Base-by-base conservation (phyloP, 2,113 vertebrate genomes). In the Aphelocoma coerulescens region DNA sequence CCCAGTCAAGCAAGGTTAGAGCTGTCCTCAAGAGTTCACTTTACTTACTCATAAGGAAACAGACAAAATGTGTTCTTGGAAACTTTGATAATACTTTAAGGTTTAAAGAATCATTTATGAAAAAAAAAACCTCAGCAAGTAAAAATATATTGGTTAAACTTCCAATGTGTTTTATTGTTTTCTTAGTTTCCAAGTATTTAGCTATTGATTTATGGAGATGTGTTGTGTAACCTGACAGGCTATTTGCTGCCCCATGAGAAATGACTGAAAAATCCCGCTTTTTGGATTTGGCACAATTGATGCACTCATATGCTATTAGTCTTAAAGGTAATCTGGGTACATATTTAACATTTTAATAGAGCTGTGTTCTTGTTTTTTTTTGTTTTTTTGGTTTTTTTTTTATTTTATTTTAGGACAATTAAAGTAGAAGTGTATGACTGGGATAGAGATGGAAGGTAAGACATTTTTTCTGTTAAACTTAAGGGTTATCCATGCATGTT, bases 391-490 rank as follows among this genome's bases (percentile, higher is more conserved):
- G n/a, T n/a, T n/a, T n/a, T n/a, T n/a, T n/a, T n/a, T n/a, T n/a
- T n/a, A n/a, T n/a, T 71, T 94, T 8, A 7, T 55, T 96, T 88
- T 98, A 99, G 99, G 98, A 99, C 99, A 48, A 99, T 99, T 96
- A 99, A 99, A 97, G 96, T 99, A n/a, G 99, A 99, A 95, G 99
- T 99, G 43, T 99, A 99, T 79, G 99, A 99, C 93, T 99, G 99
- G 99, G 99, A 99, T 96, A 98, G 99, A 98, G 99, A 99, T 77
- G 99, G 99, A 97, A 98, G 99, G 99, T 99, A 98, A 97, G 95
- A 43, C 22, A 27, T 67, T 81, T 26, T 39, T 69, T 88, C 58
- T 72, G 0, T 73, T 86, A 54, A 58, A 77, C 32, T 62, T 39
- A 5, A 41, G 9, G 12, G 6, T 59, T 94, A 28, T 43, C 17